Evolutionary conservation across 2,113 vertebrate genomes (phyloP), one percentile per base, ranked within the genome.

Genomic region (Euleptes europaea): DNA sequence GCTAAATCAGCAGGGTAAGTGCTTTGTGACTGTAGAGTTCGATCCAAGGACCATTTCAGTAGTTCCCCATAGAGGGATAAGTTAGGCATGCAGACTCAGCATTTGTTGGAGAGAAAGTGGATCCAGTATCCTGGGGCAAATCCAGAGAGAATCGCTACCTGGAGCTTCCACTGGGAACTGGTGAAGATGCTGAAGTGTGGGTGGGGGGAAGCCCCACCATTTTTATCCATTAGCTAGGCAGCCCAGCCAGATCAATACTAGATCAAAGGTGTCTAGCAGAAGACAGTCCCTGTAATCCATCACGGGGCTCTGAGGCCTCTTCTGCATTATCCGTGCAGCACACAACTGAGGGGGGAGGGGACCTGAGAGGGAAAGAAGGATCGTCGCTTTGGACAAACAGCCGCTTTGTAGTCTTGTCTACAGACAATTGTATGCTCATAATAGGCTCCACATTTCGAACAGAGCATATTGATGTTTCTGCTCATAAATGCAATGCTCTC

Each of bases 251-350:
- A 96, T 96, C 95, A 84, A 96, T 96, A 94, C 54, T 90, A 94
- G 94, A 95, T 96, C 94, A 95, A 95, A 94, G 93, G 90, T 94
- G 93, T 92, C 94, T 91, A 90, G 77, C 88, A 91, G 74, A 83
- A 83, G 54, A 85, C 8, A 80, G 81, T 89, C 90, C 90, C 86
- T 84, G 83, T 84, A 79, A 91, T 94, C 92, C 74, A 94, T 94
- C 91, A 94, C 14, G 26, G 74, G 35, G 66, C 23, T 71, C 73
- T 33, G 28, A 65, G 51, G 49, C 33, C 54, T 66, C 44, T 70
- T 38, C 17, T 23, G 60, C 40, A 49, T 78, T 65, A 81, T 49
- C 71, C 1, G 8, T 11, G 38, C 33, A 70, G 75, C 83, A 71
- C 5, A 4, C 35, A 67, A 33, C 14, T 28, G 69, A 65, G n/a